A percentile compares a stretch with the other conserved stretches of the same genome.
These are phyloP conservation scores for Azorinus chamasolen DNA, from an alignment of 2,888 invertebrate species.

Conservation along the genomic window DNA sequence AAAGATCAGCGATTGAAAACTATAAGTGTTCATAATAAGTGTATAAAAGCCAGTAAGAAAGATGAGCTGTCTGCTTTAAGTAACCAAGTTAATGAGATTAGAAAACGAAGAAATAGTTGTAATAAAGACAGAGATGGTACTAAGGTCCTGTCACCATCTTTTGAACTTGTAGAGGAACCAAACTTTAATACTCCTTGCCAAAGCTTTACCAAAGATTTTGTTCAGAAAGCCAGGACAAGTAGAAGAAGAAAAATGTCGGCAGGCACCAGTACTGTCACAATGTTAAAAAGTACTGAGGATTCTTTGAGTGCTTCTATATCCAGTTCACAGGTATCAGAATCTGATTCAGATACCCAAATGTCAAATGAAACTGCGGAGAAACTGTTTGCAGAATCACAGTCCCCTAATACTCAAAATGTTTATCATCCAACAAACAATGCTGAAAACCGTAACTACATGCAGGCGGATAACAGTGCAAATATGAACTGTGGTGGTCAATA, in stretches of 20 bases:
- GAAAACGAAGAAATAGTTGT: conserved; percentile 47
- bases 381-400: conserved; percentile 56
- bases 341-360: conserved; percentile 57
- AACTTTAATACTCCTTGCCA: neutral
- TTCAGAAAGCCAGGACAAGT: too few species aligned
- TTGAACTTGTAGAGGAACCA: conserved; percentile 15
- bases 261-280: conserved; percentile 43
- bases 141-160: conserved; percentile 26
- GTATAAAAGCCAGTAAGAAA: neutral
- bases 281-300: conserved; percentile 57
- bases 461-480: conserved; percentile 26
- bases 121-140: conserved; percentile 34
- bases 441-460: conserved; percentile 17
- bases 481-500: conserved; percentile 48
- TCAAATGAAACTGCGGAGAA: conserved; percentile 54
- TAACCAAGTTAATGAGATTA: conserved; percentile 56
- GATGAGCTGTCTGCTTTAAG: conserved; percentile 52
- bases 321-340: conserved; percentile 57
- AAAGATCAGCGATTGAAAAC: neutral
- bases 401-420: conserved; percentile 49
- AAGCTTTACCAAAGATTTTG: too few species aligned
- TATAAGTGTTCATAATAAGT: too few species aligned
- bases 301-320: conserved; percentile 58
- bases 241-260: conserved; percentile 44
- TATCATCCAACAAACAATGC: conserved; percentile 33